Evolutionary conservation across 2,888 invertebrate genomes (phyloP), one percentile per base, ranked within the genome.

Genomic region (Gastrophysa polygoni): DNA sequence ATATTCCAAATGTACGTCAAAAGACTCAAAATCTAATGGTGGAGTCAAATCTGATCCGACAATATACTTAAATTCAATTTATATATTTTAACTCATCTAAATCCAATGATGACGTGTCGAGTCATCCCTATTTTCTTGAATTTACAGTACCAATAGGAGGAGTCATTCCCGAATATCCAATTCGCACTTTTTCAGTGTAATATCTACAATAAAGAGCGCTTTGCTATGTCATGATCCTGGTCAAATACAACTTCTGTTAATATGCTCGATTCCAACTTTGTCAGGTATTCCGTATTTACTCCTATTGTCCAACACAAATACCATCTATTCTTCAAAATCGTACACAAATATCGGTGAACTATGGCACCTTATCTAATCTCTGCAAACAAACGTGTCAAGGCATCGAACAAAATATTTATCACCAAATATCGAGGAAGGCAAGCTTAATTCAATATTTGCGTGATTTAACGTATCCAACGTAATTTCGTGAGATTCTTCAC

Each of bases 401-500:
- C 64, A 64, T 58, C n/a, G 16, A 49, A 34, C 32, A 29, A 8
- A 21, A 44, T 54, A 54, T 54, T 54, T 54, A 54, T 43, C 34
- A 7, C 24, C 32, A 17, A 61, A 58, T 48, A 43, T 49, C 54
- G 32, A 61, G 57, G 61, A 57, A 56, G 49, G 32, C 48, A 62
- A 61, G 5, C 38, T 38, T 38, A n/a, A 63, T 56, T 49, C 59
- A 67, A 67, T 62, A 67, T 67, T 64, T 64, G 63, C 61, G 58
- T 59, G 57, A 50, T 61, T 64, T 67, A 47, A 66, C 57, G 63
- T 57, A 60, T 58, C 59, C 43, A 47, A 51, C 49, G 61, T 59
- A 59, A 67, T 61, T 57, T 66, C 61, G 59, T 59, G 14, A n/a
- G 49, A 60, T 64, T 52, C 52, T 64, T 67, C 62, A 63, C 63